These are phyloP conservation scores for Tetramorium simillimum DNA, from an alignment of 1,140 invertebrate genomes.

Conservation along the genomic window DNA sequence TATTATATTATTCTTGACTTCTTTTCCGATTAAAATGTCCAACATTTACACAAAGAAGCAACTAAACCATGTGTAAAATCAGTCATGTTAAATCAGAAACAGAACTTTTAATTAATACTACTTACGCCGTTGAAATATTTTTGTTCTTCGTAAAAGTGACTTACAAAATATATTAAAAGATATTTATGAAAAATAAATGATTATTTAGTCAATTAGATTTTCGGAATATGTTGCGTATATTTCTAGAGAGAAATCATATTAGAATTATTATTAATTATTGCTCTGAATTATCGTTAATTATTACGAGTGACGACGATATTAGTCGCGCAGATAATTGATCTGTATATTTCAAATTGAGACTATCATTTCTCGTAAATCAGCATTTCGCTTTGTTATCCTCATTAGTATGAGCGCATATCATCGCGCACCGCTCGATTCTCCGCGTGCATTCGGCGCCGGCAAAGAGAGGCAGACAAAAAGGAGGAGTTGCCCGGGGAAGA, in stretches of 20 bases:
- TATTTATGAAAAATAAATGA: background rate
- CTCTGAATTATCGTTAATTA: background rate
- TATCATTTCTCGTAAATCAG: slow-evolving; percentile 39
- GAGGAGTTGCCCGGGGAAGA: slow-evolving; percentile 58
- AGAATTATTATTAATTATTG: background rate
- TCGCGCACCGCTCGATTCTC: slow-evolving; percentile 18
- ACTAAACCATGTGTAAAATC: background rate
- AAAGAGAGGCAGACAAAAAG: slow-evolving; percentile 39
- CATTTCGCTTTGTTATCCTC: slow-evolving; percentile 61
- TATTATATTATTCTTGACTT: background rate
- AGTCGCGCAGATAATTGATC: background rate
- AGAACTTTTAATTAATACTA: background rate
- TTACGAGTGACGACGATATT: background rate
- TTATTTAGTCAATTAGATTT: background rate
- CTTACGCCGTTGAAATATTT: background rate
- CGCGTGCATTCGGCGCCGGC: slow-evolving; percentile 32
- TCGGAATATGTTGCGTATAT: background rate
- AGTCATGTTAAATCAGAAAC: background rate
- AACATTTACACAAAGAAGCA: background rate
- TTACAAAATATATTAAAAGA: background rate
- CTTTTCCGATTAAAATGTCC: background rate
- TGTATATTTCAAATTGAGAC: background rate
- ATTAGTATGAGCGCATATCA: slow-evolving; percentile 56
- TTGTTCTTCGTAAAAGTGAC: background rate
- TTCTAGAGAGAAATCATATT: background rate